Evolutionary conservation across 1,140 invertebrate species (phyloP), one percentile per base, ranked within the genome.

Genomic region (Lucilia sericata): DNA sequence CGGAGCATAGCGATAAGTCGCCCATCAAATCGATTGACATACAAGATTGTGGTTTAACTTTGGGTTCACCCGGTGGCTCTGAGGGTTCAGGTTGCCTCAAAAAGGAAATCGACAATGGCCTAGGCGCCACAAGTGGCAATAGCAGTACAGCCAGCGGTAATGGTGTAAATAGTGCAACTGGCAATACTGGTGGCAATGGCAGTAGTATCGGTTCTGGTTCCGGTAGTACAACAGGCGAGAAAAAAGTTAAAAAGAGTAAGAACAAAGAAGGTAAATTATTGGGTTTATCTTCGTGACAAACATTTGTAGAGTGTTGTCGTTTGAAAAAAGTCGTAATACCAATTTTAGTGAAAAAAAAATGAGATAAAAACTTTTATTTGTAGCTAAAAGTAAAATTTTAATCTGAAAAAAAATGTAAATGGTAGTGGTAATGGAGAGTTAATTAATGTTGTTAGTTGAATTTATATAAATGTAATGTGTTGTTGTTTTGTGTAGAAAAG

Each of bases 161-260:
- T 49, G 76, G 74, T 65, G 78, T 75, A 65, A 78, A 65, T 42
- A 83, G 55, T 21, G 49, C 82, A 82, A 49, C 49, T 4, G 55
- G 82, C 76, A 82, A 70, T 36, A 36, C 65, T 17, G 75, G 34
- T 75, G 83, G 78, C 30, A 82, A 76, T 60, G 85, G 81, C 21
- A 82, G 82, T 51, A 85, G 85, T 83, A 82, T 81, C 47, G 65
- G 75, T 34, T 76, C 78, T 17, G 86, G 88, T 85, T 88, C 88
- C 80, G 88, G 86, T 83, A 88, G 86, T 84, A 87, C 87, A 76
- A 90, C 87, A 70, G 89, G 89, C 88, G 89, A 91, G 87, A 91
- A 90, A 86, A 90, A 91, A 90, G 88, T 87, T 86, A 90, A 90
- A 88, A 88, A 89, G 88, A 91, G 88, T 88, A 90, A 91, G 88